Base-by-base conservation (phyloP, 2,888 invertebrate species). In the Biston betularia region DNA sequence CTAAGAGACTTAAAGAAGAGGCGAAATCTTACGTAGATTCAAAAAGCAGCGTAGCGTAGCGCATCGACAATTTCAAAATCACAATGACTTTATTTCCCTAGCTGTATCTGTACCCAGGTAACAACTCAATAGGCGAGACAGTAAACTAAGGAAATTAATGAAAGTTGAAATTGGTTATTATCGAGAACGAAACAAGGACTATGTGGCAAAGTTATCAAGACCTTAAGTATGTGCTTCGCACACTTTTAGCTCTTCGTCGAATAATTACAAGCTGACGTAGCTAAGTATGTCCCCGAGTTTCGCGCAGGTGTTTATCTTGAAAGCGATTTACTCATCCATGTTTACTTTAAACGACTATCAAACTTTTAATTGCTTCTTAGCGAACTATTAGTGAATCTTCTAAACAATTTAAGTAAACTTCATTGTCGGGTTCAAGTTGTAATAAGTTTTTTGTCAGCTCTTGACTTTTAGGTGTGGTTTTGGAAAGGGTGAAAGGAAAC, bases 291-390 rank as follows among this genome's bases (percentile, higher is more conserved):
- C 50, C 33, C 60, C 45, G 42, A 62, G 59, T 58, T 59, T 33
- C 34, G 52, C 42, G 35, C 66, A 70, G 62, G 70, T 70, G 69
- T 72, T 73, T 70, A 65, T 73, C 67, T 69, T 56, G 40, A 61
- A 68, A 65, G 63, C 62, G 69, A 74, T 72, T 72, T 65, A 65
- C 70, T 65, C 53, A 65, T 68, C 70, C 67, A 64, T 71, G 69
- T 72, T 72, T 71, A 70, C 68, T 63, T 63, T 65, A 69, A 71
- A 61, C 61, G 68, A 56, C 67, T 68, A 59, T 61, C 65, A 71
- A 81, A 81, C 75, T 81, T 80, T 80, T 79, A 79, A 80, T 81
- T 81, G 72, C 78, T 76, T 74, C 69, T 73, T 77, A 71, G 69
- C 69, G 59, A 74, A 75, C 79, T 72, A 76, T 71, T 75, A 72